Conservation (phyloP, 2,113 vertebrate species). For the Murina feae region DNA sequence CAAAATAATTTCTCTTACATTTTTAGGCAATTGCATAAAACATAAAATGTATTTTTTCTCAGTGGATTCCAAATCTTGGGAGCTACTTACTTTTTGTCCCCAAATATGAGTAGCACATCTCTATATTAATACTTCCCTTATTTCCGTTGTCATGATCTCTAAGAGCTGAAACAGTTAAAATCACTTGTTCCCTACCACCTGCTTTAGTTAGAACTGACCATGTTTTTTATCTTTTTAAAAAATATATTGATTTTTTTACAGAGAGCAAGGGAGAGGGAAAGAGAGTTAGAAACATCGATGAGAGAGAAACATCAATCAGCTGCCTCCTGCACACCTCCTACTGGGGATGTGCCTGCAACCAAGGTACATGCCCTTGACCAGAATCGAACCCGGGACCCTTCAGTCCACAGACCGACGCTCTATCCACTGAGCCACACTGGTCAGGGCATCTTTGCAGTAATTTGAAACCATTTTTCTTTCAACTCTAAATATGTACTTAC, state of each 20-base stretch:
- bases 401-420: too few species aligned
- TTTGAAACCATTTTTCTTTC: slow-evolving; percentile 15
- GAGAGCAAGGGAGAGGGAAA: too few species aligned
- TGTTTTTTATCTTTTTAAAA: too few species aligned
- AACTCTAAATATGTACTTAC: not conserved
- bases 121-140: not conserved
- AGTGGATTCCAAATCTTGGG: not conserved
- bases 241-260: too few species aligned
- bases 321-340: too few species aligned
- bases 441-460: not conserved
- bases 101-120: not conserved
- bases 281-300: too few species aligned
- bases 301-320: too few species aligned
- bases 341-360: too few species aligned
- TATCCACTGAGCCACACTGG: too few species aligned
- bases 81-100: not conserved
- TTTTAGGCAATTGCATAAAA: not conserved
- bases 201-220: not conserved
- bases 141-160: not conserved
- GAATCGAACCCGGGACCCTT: too few species aligned
- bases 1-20: not conserved
- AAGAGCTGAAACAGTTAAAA: not conserved
- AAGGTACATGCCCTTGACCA: too few species aligned
- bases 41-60: not conserved
- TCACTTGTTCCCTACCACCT: not conserved